Conservation (phyloP, 2,888 invertebrate genomes). For the Steinernema scapterisci region DNA sequence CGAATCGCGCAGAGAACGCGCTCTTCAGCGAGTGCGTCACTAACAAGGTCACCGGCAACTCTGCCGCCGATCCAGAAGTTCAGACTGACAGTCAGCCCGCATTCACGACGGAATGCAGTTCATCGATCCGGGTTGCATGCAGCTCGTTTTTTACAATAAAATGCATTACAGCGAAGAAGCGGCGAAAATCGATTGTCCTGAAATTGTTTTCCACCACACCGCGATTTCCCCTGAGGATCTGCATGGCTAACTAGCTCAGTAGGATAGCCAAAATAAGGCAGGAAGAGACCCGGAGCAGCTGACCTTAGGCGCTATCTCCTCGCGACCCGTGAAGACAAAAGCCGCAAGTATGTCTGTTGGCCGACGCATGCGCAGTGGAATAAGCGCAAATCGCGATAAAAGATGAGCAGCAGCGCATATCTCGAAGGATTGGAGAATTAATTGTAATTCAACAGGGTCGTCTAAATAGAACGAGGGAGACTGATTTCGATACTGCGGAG, state of each 20-base stretch:
- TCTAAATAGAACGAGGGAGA: background rate
- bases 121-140: background rate
- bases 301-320: background rate
- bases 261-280: background rate
- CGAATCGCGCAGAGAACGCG: slow-evolving; percentile 15
- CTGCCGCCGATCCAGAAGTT: background rate
- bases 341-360: background rate
- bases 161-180: slow-evolving; percentile 11
- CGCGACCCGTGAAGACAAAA: too few species aligned
- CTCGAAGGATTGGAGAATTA: background rate
- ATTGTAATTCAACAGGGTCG: background rate
- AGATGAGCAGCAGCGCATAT: background rate
- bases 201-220: slow-evolving; percentile 28
- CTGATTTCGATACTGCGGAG: background rate
- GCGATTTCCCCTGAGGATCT: slow-evolving; percentile 23
- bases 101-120: background rate
- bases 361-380: background rate
- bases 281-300: background rate
- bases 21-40: background rate
- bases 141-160: background rate
- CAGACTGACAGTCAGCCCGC: background rate
- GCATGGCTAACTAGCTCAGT: background rate
- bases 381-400: background rate
- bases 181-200: background rate
- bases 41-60: background rate